These are phyloP conservation scores for Oedothorax gibbosus DNA, from an alignment of 1,140 invertebrate genomes.

Conservation along the genomic window DNA sequence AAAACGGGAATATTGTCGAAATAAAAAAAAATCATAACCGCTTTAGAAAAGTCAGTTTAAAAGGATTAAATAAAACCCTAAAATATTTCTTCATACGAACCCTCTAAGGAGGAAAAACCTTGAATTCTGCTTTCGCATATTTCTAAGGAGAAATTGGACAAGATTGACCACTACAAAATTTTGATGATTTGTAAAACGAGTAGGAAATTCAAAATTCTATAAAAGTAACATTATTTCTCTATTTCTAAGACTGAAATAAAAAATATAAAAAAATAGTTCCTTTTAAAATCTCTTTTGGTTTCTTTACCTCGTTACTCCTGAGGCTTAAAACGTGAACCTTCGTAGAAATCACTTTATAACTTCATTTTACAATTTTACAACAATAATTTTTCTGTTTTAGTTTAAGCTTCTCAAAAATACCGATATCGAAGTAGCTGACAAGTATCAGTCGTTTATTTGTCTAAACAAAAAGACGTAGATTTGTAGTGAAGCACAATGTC, in stretches of 20 bases:
- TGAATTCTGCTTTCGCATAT: slow-evolving; percentile 28
- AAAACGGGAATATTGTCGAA: background rate
- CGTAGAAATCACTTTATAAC: no score
- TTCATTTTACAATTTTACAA: no score
- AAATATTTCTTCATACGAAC: slow-evolving; percentile 24
- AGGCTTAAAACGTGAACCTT: no score
- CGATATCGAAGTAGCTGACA: no score
- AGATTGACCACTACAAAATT: slow-evolving; percentile 42
- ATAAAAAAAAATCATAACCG: slow-evolving; percentile 16
- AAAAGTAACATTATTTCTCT: slow-evolving; percentile 28
- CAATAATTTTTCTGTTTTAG: no score
- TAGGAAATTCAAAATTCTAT: slow-evolving; percentile 14
- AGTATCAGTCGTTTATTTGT: no score
- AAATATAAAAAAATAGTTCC: slow-evolving; percentile 29
- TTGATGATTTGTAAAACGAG: slow-evolving; percentile 19
- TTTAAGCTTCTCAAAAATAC: no score
- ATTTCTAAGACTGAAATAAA: slow-evolving; percentile 13
- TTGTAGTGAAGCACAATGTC: no score
- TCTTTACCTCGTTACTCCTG: no score
- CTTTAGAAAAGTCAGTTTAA: slow-evolving; percentile 13
- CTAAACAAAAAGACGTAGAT: no score
- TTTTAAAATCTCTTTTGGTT: background rate
- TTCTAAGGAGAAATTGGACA: slow-evolving; percentile 32
- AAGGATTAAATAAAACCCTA: slow-evolving; percentile 2
- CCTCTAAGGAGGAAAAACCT: slow-evolving; percentile 22